Conservation (phyloP, 2,888 invertebrate species). For the Rhaphigaster nebulosa region DNA sequence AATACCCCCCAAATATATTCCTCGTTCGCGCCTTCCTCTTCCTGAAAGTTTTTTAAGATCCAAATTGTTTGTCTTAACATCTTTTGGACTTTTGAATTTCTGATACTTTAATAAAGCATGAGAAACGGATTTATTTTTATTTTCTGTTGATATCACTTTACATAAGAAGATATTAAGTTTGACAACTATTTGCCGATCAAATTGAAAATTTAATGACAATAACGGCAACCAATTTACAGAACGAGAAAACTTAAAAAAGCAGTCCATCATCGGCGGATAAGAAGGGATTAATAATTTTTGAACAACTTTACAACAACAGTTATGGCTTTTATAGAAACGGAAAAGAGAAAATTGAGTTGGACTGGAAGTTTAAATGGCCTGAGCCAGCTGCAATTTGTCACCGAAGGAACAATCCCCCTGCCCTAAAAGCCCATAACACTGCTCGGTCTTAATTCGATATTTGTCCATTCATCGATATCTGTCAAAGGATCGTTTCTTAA, state of each 20-base stretch:
- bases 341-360: constrained; percentile 34
- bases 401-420: background rate
- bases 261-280: background rate
- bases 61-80: too few species aligned
- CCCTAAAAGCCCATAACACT: constrained; percentile 5
- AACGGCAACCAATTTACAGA: background rate
- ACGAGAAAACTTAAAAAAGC: background rate
- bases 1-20: too few species aligned
- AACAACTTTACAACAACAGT: constrained; percentile 21
- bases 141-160: too few species aligned
- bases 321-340: constrained; percentile 33
- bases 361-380: constrained; percentile 24
- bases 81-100: too few species aligned
- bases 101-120: too few species aligned
- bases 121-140: too few species aligned
- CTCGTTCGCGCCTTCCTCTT: too few species aligned
- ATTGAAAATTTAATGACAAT: background rate
- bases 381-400: constrained; percentile 13
- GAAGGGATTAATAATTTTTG: background rate
- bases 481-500: background rate
- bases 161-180: too few species aligned
- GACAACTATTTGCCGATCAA: too few species aligned
- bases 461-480: background rate
- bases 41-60: too few species aligned
- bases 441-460: background rate